A percentile compares a stretch with the other conserved stretches of the same genome.
These are phyloP conservation scores for Timema podura DNA, from an alignment of 2,888 invertebrate genomes.

Conservation along the genomic window DNA sequence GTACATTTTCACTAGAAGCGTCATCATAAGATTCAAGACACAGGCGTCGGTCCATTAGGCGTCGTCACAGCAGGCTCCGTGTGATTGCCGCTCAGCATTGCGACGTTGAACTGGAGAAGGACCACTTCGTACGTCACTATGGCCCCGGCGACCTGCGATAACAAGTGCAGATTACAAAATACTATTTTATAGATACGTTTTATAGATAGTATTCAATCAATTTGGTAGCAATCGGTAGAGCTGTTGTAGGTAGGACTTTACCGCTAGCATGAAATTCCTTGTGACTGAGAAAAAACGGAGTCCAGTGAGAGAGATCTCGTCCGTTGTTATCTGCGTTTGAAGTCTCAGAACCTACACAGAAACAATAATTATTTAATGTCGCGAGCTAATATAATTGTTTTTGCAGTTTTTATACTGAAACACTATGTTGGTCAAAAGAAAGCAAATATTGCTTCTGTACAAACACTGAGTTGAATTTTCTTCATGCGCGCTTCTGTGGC, in stretches of 20 bases:
- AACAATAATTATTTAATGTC: not conserved
- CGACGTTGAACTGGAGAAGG: slow-evolving; percentile 48
- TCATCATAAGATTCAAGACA: too few species aligned
- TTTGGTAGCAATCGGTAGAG: too few species aligned
- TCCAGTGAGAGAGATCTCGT: slow-evolving; percentile 50
- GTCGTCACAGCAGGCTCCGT: too few species aligned
- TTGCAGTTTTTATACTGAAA: too few species aligned
- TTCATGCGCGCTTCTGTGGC: too few species aligned
- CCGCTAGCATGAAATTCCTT: slow-evolving; percentile 53
- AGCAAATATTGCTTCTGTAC: too few species aligned
- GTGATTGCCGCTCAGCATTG: slow-evolving; percentile 3
- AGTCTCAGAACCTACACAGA: slow-evolving; percentile 42
- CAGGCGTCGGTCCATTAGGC: too few species aligned
- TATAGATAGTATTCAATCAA: too few species aligned
- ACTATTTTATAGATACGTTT: too few species aligned
- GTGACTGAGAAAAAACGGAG: slow-evolving; percentile 55
- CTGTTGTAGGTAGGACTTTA: slow-evolving; percentile 40
- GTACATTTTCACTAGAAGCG: too few species aligned
- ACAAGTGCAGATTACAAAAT: not conserved
- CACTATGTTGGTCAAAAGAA: too few species aligned
- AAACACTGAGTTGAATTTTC: too few species aligned
- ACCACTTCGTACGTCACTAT: slow-evolving; percentile 62
- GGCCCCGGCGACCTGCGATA: slow-evolving; percentile 54
- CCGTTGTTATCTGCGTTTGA: slow-evolving; percentile 42
- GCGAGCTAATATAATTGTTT: slow-evolving; percentile 38